Percentiles rank a stretch among this genome's conserved stretches.
These are phyloP conservation scores for Tribolium madens DNA, from an alignment of 1,140 invertebrate species.

Conservation along the genomic window DNA sequence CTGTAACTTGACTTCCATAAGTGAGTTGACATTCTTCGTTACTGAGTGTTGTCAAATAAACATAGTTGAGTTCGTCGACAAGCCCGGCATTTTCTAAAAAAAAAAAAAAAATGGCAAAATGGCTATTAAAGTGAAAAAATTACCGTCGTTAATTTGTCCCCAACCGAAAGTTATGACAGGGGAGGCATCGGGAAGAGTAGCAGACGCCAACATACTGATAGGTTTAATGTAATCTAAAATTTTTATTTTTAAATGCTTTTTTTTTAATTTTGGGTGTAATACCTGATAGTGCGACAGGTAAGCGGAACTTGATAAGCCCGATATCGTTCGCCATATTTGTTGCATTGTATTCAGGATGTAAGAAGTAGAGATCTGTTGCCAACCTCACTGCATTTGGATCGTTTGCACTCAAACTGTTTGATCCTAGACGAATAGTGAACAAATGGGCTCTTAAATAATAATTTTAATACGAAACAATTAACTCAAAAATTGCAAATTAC, in stretches of 20 bases:
- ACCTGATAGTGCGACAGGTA: not conserved
- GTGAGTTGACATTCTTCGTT: slow-evolving; percentile 7
- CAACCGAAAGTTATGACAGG: not conserved
- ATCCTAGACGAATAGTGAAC: not conserved
- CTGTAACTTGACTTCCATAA: not conserved
- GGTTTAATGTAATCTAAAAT: slow-evolving; percentile 13
- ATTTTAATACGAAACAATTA: not conserved
- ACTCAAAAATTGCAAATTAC: not conserved
- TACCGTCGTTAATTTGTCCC: slow-evolving; percentile 3
- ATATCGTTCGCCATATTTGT: not conserved
- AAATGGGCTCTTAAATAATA: not conserved
- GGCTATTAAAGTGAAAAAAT: not conserved
- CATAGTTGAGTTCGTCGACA: not conserved
- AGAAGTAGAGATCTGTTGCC: not conserved
- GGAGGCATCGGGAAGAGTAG: not conserved
- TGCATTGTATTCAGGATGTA: slow-evolving; percentile 12
- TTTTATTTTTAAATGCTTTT: not conserved
- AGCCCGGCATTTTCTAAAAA: slow-evolving; percentile 5
- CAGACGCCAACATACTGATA: not conserved
- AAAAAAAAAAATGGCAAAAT: not conserved
- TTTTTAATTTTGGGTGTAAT: not conserved
- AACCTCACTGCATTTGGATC: not conserved
- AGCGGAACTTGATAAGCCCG: not conserved
- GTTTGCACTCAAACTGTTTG: not conserved
- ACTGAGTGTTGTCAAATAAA: not conserved